phyloP scores from a whole-genome alignment of 2,888 invertebrate genomes.

The Dioctria rufipes region DNA sequence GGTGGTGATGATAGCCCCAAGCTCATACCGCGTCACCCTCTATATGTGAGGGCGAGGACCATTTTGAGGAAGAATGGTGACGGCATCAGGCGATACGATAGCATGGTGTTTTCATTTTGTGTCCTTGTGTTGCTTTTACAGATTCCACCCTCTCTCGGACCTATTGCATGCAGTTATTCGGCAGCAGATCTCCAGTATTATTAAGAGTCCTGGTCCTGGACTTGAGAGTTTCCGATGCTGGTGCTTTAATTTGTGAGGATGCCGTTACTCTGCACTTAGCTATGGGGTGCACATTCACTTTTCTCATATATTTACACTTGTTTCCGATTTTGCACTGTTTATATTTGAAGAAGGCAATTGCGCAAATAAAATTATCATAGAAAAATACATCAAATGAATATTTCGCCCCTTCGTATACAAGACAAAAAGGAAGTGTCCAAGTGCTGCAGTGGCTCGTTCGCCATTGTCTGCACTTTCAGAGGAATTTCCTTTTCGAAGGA shows the following conservation, averaged over 20 bases:
- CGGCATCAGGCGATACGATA: neutral
- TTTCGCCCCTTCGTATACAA: conserved; percentile 2
- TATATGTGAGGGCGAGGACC: neutral
- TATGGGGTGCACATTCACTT: conserved; percentile 18
- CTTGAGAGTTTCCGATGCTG: conserved; percentile 44
- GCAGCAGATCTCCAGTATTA: conserved; percentile 30
- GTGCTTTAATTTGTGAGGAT: conserved; percentile 17
- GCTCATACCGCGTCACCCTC: neutral
- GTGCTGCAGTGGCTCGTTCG: neutral
- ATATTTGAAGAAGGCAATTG: conserved; percentile 58
- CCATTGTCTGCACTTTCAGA: conserved; percentile 31
- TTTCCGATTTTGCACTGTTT: conserved; percentile 59
- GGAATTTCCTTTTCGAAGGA: conserved; percentile 42
- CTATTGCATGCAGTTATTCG: conserved; percentile 37
- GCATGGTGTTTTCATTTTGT: conserved; percentile 38
- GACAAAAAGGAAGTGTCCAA: conserved; percentile 19
- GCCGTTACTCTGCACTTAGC: neutral
- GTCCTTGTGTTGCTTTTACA: conserved; percentile 7
- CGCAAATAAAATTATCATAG: conserved; percentile 59
- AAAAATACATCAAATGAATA: conserved; percentile 51
- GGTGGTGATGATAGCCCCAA: conserved; percentile 17
- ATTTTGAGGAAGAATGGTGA: conserved; percentile 22
- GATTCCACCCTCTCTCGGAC: neutral
- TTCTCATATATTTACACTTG: conserved; percentile 57
- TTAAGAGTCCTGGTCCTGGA: conserved; percentile 20